Evolutionary conservation across 2,888 invertebrate species (phyloP).

Genomic region (Nephrotoma guestfalica): DNA sequence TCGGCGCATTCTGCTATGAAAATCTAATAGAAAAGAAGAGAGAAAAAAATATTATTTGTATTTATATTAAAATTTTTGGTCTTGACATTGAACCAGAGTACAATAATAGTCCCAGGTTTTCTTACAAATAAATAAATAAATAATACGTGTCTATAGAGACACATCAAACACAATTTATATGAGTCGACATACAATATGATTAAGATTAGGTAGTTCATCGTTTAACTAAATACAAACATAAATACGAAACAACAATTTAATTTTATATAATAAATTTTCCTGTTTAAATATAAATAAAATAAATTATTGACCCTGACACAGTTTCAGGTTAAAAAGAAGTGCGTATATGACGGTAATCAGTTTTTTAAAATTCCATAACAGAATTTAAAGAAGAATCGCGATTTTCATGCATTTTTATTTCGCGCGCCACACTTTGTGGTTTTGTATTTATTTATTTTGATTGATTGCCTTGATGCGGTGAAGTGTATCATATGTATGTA

Average conservation of each 20-base stretch:
- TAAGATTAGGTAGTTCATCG: not conserved
- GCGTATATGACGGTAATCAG: not conserved
- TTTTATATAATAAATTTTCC: slow-evolving; percentile 2
- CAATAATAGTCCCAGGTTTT: not conserved
- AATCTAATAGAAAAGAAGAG: slow-evolving; percentile 37
- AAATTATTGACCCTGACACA: slow-evolving; percentile 14
- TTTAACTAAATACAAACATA: not conserved
- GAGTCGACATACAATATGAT: not conserved
- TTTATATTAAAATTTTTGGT: not conserved
- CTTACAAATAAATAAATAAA: not conserved
- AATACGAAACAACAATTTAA: not conserved
- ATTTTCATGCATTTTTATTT: not conserved
- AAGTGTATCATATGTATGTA: not conserved
- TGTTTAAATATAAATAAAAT: slow-evolving; percentile 1
- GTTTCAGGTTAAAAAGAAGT: slow-evolving; percentile 8
- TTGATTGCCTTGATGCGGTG: not conserved
- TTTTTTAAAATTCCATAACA: not conserved
- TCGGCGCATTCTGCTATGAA: slow-evolving; percentile 63
- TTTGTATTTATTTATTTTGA: not conserved
- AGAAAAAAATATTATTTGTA: not conserved
- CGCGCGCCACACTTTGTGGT: not conserved
- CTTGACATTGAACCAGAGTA: not conserved
- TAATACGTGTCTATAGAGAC: not conserved
- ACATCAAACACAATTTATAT: not conserved
- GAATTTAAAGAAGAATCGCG: not conserved